Conservation (phyloP, 2,888 invertebrate species). For the Blomia tropicalis region DNA sequence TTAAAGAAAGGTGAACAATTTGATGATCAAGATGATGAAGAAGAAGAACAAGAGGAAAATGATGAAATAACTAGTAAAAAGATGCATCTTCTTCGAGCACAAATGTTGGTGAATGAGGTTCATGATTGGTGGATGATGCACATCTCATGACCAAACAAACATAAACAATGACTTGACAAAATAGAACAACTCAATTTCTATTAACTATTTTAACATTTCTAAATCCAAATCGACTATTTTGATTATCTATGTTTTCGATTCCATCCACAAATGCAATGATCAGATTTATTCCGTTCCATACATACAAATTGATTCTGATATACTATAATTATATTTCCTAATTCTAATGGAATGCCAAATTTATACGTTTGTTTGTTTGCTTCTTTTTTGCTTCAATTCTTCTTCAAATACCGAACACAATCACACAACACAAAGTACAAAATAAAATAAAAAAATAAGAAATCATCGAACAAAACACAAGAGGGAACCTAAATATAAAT, state of each 20-base stretch:
- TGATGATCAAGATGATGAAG: background rate
- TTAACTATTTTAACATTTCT: background rate
- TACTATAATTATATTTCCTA: no score
- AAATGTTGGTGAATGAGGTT: constrained; percentile 50
- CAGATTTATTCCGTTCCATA: background rate
- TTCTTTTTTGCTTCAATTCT: no score
- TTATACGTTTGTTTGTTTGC: no score
- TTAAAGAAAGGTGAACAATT: background rate
- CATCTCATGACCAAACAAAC: background rate
- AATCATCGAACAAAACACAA: no score
- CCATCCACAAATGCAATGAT: background rate
- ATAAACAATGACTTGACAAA: background rate
- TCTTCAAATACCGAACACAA: no score
- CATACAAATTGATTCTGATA: background rate
- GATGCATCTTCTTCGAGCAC: constrained; percentile 13
- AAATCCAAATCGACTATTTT: background rate
- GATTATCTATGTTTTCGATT: background rate
- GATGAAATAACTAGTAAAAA: constrained; percentile 12
- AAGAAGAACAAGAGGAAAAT: background rate
- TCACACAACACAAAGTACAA: no score
- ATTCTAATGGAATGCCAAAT: no score
- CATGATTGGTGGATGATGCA: constrained; percentile 55
- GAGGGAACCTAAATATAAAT: no score
- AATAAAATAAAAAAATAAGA: no score
- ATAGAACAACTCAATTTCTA: background rate